A percentile compares a stretch with the other conserved stretches of the same genome.
These are phyloP conservation scores for Luscinia megarhynchos DNA, from an alignment of 2,797 vertebrate genomes.

Conservation along the genomic window DNA sequence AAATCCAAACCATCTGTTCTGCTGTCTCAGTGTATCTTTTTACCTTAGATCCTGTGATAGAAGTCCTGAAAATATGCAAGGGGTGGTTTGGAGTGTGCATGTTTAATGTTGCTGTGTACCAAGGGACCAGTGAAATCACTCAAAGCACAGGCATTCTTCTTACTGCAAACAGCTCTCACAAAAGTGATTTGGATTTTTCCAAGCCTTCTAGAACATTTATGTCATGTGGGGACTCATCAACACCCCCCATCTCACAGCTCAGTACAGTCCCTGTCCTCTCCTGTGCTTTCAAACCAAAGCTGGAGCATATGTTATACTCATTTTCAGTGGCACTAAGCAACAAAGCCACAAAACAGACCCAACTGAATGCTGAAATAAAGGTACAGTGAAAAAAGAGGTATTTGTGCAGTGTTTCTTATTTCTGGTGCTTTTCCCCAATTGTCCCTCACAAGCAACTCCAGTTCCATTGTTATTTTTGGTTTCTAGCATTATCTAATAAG, in stretches of 20 bases:
- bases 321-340: neutral
- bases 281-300: neutral
- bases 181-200: neutral
- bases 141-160: neutral
- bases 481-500: neutral
- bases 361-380: neutral
- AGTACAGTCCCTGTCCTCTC: neutral
- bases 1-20: neutral
- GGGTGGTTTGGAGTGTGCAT: neutral
- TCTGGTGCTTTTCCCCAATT: neutral
- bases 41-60: neutral
- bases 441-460: neutral
- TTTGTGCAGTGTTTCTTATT: neutral
- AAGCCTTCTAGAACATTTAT: neutral
- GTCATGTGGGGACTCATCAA: neutral
- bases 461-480: neutral
- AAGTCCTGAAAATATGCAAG: neutral
- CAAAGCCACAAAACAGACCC: neutral
- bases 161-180: neutral
- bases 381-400: neutral
- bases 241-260: neutral
- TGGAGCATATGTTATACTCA: neutral
- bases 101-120: neutral
- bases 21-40: neutral
- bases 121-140: neutral